Evolutionary conservation across 2,113 vertebrate species (phyloP), one percentile per base, ranked within the genome.

Genomic region (Coryphaenoides rupestris): DNA sequence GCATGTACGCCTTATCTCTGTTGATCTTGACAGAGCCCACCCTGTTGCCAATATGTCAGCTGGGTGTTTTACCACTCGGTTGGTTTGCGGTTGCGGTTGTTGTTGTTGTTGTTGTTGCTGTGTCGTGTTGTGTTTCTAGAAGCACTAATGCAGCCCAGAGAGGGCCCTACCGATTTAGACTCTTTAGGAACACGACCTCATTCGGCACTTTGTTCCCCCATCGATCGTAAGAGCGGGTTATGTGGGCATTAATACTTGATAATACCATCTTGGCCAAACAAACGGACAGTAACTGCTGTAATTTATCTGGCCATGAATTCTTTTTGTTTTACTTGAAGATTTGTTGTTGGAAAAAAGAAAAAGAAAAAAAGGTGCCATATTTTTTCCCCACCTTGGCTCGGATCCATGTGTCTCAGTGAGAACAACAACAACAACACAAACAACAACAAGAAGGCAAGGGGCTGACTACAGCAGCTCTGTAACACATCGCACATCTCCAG

Each of bases 391-490:
- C 47, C 47, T 50, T 3, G 47, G 47, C 47, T 50, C n/a, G 15
- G 15, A 16, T 50, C 47, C 47, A 50, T 54, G n/a, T 54, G 65
- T 68, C 63, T 70, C 62, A 2, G 47, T n/a, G 21, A 68, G 21
- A 16, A 67, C 62, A 1, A 53, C 62, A 62, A 55, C 62, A 62
- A 58, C n/a, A n/a, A n/a, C n/a, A n/a, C n/a, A n/a, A n/a, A n/a
- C n/a, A n/a, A n/a, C n/a, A n/a, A n/a, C n/a, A n/a, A 55, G 40
- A 33, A 74, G 66, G 65, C 62, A 66, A 69, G 64, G 70, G 77
- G 76, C 74, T 52, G 73, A 72, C 71, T 76, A 78, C 78, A 85
- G 85, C 85, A 84, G 85, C 70, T 77, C 74, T 79, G 60, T 49
- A 58, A 67, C 77, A 69, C 68, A 68, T 54, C 58, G 33, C 33